Evolutionary conservation across 1,140 invertebrate species (phyloP).

Genomic region (Oreohelix idahoensis): DNA sequence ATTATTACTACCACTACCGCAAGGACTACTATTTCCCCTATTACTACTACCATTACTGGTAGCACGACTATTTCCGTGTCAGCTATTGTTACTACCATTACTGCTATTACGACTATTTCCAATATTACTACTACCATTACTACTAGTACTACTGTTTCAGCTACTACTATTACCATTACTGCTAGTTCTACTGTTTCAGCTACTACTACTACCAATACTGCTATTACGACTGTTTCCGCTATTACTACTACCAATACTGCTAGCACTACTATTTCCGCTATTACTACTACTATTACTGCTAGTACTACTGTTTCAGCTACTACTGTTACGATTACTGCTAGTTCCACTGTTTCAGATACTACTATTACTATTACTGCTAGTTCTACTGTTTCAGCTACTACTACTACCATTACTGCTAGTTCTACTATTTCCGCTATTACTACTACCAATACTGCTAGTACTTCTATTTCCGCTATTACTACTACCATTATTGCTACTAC

Average conservation of each 20-base stretch:
- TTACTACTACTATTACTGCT: slow-evolving; percentile 31
- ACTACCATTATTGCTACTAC: too few relatives aligned
- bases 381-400: background rate
- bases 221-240: background rate
- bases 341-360: background rate
- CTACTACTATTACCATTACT: background rate
- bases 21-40: background rate
- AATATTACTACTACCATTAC: background rate
- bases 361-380: slow-evolving; percentile 4
- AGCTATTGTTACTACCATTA: background rate
- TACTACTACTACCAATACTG: background rate
- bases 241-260: slow-evolving; percentile 1
- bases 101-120: background rate
- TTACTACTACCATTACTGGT: background rate
- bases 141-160: background rate
- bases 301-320: slow-evolving; percentile 14
- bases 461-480: too few relatives aligned
- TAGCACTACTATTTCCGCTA: background rate
- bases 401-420: background rate
- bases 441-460: too few relatives aligned
- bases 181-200: background rate
- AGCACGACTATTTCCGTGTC: background rate
- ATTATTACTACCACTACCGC: background rate
- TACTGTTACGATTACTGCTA: slow-evolving; percentile 27
- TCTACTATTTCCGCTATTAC: too few relatives aligned